Evolutionary conservation across 2,797 vertebrate genomes (phyloP).

Genomic region (Sebastes hubbsi): DNA sequence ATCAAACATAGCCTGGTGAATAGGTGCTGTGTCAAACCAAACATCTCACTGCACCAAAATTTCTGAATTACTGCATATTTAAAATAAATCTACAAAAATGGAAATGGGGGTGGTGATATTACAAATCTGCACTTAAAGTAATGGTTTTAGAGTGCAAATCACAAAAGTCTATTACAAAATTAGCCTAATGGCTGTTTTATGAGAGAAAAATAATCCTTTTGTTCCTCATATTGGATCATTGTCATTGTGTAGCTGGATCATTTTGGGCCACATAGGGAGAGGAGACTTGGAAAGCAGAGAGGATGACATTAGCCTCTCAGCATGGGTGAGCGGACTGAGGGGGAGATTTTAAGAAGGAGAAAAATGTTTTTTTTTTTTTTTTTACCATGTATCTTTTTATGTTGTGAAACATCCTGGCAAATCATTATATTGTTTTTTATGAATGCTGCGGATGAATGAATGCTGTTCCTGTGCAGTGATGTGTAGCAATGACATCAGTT

Average conservation of each 20-base stretch:
- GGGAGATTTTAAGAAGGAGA: slow-evolving; percentile 30
- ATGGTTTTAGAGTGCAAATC: slow-evolving; percentile 13
- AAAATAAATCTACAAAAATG: not conserved
- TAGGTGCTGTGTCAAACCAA: not conserved
- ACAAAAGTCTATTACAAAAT: slow-evolving; percentile 17
- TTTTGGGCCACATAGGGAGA: slow-evolving; percentile 58
- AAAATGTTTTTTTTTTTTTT: slow-evolving; percentile 41
- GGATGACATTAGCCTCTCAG: slow-evolving; percentile 69
- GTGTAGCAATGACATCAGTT: slow-evolving; percentile 25
- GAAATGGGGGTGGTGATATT: not conserved
- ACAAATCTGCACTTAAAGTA: not conserved
- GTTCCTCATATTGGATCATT: slow-evolving; percentile 49
- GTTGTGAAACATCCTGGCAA: slow-evolving; percentile 30
- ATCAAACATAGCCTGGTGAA: not conserved
- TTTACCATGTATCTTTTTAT: slow-evolving; percentile 38
- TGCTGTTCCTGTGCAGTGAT: not conserved
- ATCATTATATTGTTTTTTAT: slow-evolving; percentile 42
- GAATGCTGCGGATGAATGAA: slow-evolving; percentile 24
- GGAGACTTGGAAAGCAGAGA: slow-evolving; percentile 51
- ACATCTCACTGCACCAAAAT: not conserved
- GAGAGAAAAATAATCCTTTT: slow-evolving; percentile 30
- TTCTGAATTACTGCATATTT: not conserved
- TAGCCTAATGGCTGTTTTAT: slow-evolving; percentile 30
- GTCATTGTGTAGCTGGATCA: slow-evolving; percentile 60
- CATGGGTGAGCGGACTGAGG: slow-evolving; percentile 58